phyloP scores from a whole-genome alignment of 1,140 invertebrate species.

The Neoseiulus cucumeris region DNA sequence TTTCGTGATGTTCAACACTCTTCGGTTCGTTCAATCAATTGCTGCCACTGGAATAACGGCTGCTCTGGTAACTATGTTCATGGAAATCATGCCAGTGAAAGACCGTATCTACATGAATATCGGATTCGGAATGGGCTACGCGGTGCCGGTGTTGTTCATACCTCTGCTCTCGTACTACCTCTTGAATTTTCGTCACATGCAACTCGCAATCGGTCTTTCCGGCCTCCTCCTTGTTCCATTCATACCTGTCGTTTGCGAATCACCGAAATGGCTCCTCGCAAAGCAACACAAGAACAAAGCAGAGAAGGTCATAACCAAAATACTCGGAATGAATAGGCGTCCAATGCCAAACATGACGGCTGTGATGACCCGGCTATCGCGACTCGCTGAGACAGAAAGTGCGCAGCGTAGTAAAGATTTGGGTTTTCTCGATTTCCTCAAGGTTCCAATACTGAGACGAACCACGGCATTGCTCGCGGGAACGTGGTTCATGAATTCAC shows the following conservation, averaged over 20 bases:
- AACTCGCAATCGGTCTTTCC: background rate
- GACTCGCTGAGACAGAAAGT: background rate
- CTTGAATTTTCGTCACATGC: slow-evolving; percentile 2
- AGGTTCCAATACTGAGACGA: background rate
- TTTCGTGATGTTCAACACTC: background rate
- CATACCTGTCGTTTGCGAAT: background rate
- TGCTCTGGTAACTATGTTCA: background rate
- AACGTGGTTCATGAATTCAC: background rate
- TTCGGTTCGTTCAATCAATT: background rate
- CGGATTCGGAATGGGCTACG: background rate
- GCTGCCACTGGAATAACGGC: background rate
- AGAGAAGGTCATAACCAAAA: background rate
- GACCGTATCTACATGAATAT: background rate
- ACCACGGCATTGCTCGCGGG: background rate
- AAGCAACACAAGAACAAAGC: background rate
- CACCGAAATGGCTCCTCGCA: slow-evolving; percentile 2
- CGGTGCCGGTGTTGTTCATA: background rate
- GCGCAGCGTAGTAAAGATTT: background rate
- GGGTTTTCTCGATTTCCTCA: background rate
- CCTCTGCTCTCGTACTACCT: background rate
- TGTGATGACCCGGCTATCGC: background rate
- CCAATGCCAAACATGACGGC: background rate
- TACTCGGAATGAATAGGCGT: background rate
- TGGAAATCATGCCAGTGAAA: background rate
- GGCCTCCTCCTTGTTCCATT: background rate